phyloP scores from a whole-genome alignment of 2,888 invertebrate genomes.

The Harpalus rubripes region DNA sequence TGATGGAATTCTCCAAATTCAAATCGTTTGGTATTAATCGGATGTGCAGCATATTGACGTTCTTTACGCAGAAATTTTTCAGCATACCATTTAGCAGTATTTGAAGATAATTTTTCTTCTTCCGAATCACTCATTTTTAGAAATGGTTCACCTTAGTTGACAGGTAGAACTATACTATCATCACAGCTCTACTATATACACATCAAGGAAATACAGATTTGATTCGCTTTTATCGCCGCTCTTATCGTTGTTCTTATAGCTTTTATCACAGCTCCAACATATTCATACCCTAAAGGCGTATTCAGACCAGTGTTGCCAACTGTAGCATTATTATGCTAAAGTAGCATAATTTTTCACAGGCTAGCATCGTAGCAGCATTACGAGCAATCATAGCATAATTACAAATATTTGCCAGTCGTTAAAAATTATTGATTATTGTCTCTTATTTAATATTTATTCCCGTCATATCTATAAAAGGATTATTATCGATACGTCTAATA shows the following conservation, averaged over 20 bases:
- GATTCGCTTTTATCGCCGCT: constrained; percentile 18
- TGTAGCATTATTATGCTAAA: no score
- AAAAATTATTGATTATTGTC: no score
- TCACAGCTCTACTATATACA: background rate
- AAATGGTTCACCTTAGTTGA: background rate
- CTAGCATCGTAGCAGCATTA: no score
- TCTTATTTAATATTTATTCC: no score
- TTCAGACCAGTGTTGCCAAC: no score
- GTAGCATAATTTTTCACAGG: no score
- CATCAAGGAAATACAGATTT: background rate
- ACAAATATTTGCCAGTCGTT: no score
- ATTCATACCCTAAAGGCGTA: background rate
- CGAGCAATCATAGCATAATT: no score
- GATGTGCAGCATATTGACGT: constrained; percentile 16
- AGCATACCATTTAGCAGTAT: background rate
- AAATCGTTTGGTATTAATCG: constrained; percentile 5
- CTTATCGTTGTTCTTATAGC: background rate
- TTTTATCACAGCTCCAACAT: constrained; percentile 13
- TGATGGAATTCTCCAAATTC: background rate
- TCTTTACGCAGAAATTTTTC: background rate
- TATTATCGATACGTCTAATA: no score
- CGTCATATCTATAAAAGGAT: no score
- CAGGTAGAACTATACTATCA: background rate
- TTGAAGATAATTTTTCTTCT: background rate
- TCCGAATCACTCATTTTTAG: background rate